Evolutionary conservation across 2,113 vertebrate genomes (phyloP), one percentile per base, ranked within the genome.

Genomic region (Numida meleagris): DNA sequence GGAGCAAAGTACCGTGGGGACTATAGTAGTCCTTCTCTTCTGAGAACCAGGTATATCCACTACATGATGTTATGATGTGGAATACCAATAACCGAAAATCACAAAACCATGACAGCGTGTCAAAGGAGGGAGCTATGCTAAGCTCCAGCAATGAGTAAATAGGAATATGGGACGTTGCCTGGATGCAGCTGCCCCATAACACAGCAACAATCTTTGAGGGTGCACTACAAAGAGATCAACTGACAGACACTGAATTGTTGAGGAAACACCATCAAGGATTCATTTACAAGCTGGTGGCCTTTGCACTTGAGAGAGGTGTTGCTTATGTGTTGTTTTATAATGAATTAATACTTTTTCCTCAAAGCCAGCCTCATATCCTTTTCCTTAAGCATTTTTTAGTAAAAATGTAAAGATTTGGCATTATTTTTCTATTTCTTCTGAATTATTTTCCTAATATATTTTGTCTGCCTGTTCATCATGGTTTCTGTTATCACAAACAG

Each of bases 401-500:
- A 84, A 19, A 65, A 67, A 82, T 79, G 31, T 45, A 86, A 91
- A 73, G n/a, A 76, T 43, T 68, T 66, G 9, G 4, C 27, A 66
- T 79, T 81, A 20, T 59, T 94, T 83, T 46, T n/a, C 13, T 77
- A 65, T 95, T 94, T 89, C 23, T 45, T 78, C 45, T 74, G 82
- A 86, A 78, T 96, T 94, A 94, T 8, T 5, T 55, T 82, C 34
- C 66, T 73, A 86, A 71, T 80, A 33, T 48, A 80, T 94, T 95
- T 95, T 87, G 20, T 88, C 63, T 93, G 29, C 33, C 29, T 74
- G 36, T 19, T 90, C 46, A 90, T 76, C 59, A 10, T 71, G 66
- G 84, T 83, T 94, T 94, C 55, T 89, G 58, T 91, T 96, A 96
- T 95, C 51, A 94, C 83, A 96, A 88, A 79, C 15, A 93, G 61